Conservation (phyloP, 2,113 vertebrate species). For the Monopterus albus region DNA sequence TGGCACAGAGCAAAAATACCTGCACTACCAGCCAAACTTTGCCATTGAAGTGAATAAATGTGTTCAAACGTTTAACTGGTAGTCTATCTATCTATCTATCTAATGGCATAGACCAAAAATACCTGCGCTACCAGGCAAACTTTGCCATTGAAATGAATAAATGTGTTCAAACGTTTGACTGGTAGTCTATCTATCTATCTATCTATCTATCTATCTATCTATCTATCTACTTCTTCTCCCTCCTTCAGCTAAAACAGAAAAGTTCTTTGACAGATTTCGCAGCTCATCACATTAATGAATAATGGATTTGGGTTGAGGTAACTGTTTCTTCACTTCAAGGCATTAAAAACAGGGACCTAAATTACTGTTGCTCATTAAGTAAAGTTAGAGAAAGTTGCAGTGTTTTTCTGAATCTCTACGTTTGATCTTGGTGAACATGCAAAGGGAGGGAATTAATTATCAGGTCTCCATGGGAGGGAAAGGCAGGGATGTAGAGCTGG, state of each 20-base stretch:
- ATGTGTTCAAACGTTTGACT: no score
- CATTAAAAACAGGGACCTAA: conserved; percentile 57
- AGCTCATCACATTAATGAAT: conserved; percentile 60
- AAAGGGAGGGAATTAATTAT: conserved; percentile 81
- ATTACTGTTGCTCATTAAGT: conserved; percentile 77
- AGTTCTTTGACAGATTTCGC: conserved; percentile 8
- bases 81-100: conserved; percentile 29
- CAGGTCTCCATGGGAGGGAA: conserved; percentile 71
- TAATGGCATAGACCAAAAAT: no score
- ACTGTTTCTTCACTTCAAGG: conserved; percentile 63
- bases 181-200: conserved; percentile 26
- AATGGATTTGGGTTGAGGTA: conserved; percentile 76
- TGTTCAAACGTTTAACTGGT: conserved; percentile 9
- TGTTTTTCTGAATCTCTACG: conserved; percentile 68
- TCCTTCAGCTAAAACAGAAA: neutral
- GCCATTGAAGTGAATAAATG: no score
- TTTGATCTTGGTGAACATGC: conserved; percentile 78
- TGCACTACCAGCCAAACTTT: no score
- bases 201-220: conserved; percentile 22
- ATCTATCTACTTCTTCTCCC: conserved; percentile 3
- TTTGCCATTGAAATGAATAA: no score
- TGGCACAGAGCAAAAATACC: neutral
- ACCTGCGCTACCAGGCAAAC: no score
- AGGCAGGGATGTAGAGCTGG: conserved; percentile 59
- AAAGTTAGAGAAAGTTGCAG: conserved; percentile 76